Evolutionary conservation across 2,888 invertebrate species (phyloP), one percentile per base, ranked within the genome.

Genomic region (Chrysomela aeneicollis): DNA sequence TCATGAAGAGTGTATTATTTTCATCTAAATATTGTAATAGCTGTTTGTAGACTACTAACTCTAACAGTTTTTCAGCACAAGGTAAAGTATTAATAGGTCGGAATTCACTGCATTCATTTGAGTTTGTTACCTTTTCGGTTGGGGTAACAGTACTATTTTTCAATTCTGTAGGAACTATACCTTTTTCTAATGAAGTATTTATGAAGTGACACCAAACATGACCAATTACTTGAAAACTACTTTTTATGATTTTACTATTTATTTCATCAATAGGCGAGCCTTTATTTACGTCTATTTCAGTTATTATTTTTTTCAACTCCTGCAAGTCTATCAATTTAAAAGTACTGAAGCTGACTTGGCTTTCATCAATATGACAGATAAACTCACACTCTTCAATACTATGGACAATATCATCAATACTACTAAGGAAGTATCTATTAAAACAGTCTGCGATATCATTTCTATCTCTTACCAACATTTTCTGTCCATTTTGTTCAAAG

Each of bases 401-500:
- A 10, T 5, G 42, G 5, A 42, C 42, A 47, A 47, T 47, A 47
- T 19, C 19, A 47, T 47, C n/a, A 17, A 47, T 47, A 47, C 47
- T 47, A 17, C 47, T 47, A 9, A 47, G 47, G 19, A 50, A 50
- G 21, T 50, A 50, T 50, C 9, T 21, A 50, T 50, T 50, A 21
- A 50, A 50, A 50, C 50, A 19, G 6, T 50, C 50, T 21, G 50
- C 50, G 2, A 50, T 50, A 19, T 21, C 21, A 19, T 50, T 50
- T 21, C 19, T 50, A 2, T 19, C 50, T 50, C 19, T 47, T 21
- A 57, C 26, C 22, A 57, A 46, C n/a, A 46, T 57, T 57, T 57
- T 57, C 17, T 57, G 57, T n/a, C 46, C 57, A 57, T 57, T 46
- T 9, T 57, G 47, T 47, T 47, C 15, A 47, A 47, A 47, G 47